These are phyloP conservation scores for Dinocampus coccinellae DNA, from an alignment of 2,888 invertebrate genomes.

Conservation along the genomic window DNA sequence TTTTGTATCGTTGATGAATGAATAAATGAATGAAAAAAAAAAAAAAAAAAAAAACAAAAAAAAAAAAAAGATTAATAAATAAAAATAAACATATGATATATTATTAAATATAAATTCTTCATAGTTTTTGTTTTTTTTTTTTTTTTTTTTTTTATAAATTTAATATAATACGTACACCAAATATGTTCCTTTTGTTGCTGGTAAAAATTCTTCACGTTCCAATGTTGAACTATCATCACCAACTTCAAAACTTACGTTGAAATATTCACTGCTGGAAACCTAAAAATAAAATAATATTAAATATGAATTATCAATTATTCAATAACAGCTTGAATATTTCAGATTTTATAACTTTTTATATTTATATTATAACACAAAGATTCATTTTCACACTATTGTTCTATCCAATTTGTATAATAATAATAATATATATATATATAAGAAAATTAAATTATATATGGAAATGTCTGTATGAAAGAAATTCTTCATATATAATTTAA, in stretches of 20 bases:
- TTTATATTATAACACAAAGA: no score
- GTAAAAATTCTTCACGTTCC: slow-evolving; percentile 76
- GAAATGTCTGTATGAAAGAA: background rate
- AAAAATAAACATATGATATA: background rate
- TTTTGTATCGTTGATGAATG: background rate
- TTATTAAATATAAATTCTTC: no score
- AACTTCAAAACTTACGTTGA: slow-evolving; percentile 80
- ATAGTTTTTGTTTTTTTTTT: no score
- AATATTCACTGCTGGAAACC: slow-evolving; percentile 82
- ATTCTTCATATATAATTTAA: background rate
- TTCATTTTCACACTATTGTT: slow-evolving; percentile 2
- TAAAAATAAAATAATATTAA: slow-evolving; percentile 63
- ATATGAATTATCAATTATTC: background rate
- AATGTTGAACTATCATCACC: slow-evolving; percentile 71
- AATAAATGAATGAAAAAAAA: background rate
- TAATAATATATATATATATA: background rate
- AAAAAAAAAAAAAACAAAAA: background rate
- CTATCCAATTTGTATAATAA: background rate
- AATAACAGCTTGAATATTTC: no score
- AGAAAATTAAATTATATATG: background rate
- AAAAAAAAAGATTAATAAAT: background rate
- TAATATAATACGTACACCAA: slow-evolving; percentile 73
- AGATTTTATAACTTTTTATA: no score
- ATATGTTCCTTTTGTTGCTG: slow-evolving; percentile 76
- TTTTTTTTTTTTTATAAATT: background rate